These are phyloP conservation scores for Struthidea cinerea DNA, from an alignment of 2,113 vertebrate species.

Conservation along the genomic window DNA sequence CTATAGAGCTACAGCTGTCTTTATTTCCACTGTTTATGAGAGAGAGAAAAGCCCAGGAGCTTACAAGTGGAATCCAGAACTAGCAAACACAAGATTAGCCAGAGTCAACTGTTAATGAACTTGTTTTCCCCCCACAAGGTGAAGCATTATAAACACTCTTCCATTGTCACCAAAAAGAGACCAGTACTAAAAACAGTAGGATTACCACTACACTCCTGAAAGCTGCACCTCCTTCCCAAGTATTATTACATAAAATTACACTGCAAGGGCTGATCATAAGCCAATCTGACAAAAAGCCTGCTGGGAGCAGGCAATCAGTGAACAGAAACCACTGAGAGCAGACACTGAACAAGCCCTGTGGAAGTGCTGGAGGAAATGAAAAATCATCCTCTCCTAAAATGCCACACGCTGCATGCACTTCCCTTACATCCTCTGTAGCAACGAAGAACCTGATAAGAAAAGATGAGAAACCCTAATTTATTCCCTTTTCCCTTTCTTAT, in stretches of 20 bases:
- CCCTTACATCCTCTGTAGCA: neutral
- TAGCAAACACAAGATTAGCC: neutral
- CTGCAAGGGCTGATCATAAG: neutral
- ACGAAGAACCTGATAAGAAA: neutral
- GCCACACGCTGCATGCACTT: fast-evolving
- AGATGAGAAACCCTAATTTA: neutral
- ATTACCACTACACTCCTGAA: neutral
- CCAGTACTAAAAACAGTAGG: neutral
- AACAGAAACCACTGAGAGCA: neutral
- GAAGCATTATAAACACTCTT: neutral
- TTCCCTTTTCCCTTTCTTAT: neutral
- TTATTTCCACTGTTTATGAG: neutral
- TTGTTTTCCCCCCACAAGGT: neutral
- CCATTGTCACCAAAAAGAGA: neutral
- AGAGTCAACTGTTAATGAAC: neutral
- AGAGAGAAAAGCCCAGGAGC: neutral
- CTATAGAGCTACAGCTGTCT: neutral
- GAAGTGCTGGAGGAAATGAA: neutral
- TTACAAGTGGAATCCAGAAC: neutral
- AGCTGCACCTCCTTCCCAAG: neutral
- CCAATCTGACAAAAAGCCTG: conserved; percentile 29
- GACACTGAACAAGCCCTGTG: neutral
- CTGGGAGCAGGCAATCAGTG: neutral
- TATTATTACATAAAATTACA: conserved; percentile 1
- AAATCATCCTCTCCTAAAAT: neutral